Evolutionary conservation across 2,888 invertebrate species (phyloP), one percentile per base, ranked within the genome.

Genomic region (Capitulum mitella): DNA sequence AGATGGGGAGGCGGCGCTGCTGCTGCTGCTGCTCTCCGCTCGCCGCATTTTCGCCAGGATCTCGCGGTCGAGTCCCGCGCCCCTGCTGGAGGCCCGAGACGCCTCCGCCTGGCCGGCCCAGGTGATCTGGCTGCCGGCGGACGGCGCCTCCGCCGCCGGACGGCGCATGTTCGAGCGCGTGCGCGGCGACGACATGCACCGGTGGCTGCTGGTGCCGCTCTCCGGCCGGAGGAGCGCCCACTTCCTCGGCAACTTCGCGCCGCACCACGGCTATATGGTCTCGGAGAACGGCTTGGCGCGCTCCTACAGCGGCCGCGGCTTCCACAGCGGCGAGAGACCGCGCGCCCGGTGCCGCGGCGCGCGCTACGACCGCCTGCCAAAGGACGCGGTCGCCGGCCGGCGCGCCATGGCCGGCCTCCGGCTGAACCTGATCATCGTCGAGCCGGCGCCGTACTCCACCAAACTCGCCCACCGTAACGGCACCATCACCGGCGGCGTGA

Each of bases 151-250:
- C 6, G 43, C 43, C 43, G 43, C 43, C 43, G 43, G 43, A 5
- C 43, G 43, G n/a, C n/a, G 12, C 43, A 5, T 43, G 6, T 43
- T 43, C 43, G 6, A 12, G 6, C 48, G 77, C 77, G 43, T 78
- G 48, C 16, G 48, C 16, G 48, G 8, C 12, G 48, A 51, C 48
- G 48, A 51, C 48, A 3, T 3, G 16, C 48, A 16, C 48, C 48
- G 48, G 8, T 51, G 48, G 48, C 48, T 51, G 48, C 48, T 51
- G 80, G 61, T 79, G 79, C 48, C 79, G 79, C 37, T 78, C 77
- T 26, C 77, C 78, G 37, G 79, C 78, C 64, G 78, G 78, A 46
- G 79, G 78, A 3, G 19, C 19, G 48, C 48, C 12, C 48, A 51
- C 48, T 51, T 51, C 48, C 48, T 51, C 12, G 48, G 48, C 48